A percentile compares a stretch with the other conserved stretches of the same genome.
Evolutionary conservation across 2,888 invertebrate genomes (phyloP).

Genomic region (Uropetala carovei): DNA sequence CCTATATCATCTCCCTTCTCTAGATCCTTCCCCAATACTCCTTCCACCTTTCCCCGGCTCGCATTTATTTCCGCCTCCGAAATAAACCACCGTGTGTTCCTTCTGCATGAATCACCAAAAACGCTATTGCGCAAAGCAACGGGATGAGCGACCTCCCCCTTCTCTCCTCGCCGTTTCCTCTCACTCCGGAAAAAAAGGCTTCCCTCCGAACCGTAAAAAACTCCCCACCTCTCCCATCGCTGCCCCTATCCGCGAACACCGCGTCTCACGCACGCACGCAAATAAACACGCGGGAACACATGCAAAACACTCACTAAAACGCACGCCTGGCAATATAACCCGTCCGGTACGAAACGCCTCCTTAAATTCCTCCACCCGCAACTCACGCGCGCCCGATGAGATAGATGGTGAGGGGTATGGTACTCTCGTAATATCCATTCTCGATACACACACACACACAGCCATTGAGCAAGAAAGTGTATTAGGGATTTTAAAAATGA

Average conservation of each 20-base stretch:
- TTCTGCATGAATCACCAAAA: constrained; percentile 44
- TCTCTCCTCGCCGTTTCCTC: neutral
- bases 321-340: neutral
- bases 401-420: too few relatives aligned
- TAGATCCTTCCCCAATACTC: neutral
- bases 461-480: too few relatives aligned
- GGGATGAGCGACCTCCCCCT: neutral
- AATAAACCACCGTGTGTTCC: constrained; percentile 48
- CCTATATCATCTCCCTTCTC: neutral
- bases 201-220: neutral
- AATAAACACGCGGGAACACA: neutral
- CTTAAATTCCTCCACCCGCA: too few relatives aligned
- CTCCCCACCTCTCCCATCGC: neutral
- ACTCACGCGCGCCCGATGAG: too few relatives aligned
- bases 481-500: too few relatives aligned
- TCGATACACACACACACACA: too few relatives aligned
- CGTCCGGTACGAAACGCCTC: too few relatives aligned
- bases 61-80: constrained; percentile 56
- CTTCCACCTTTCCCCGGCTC: neutral
- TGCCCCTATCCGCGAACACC: neutral
- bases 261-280: neutral
- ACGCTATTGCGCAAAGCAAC: constrained; percentile 37
- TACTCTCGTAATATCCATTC: too few relatives aligned
- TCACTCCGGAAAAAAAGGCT: neutral
- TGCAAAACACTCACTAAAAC: neutral